These are phyloP conservation scores for Spilogale gracilis DNA, from an alignment of 2,113 vertebrate genomes.

Conservation along the genomic window DNA sequence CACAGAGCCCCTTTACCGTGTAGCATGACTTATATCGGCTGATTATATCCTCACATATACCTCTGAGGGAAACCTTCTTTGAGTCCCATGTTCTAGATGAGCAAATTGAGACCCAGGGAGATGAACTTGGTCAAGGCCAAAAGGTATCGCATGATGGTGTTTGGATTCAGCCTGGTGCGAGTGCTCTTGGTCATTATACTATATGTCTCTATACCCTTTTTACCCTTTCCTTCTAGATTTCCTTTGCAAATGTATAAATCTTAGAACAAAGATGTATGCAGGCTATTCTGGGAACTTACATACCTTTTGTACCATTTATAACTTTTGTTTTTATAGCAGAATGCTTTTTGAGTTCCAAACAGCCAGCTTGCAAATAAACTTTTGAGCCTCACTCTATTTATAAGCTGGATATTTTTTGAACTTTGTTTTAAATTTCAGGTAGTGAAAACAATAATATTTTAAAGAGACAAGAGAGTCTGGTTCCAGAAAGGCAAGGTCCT, in stretches of 20 bases:
- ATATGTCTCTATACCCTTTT: neutral
- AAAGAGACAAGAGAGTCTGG: neutral
- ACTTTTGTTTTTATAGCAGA: slow-evolving; percentile 49
- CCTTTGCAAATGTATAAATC: slow-evolving; percentile 14
- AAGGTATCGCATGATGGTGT: neutral
- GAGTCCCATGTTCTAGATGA: neutral
- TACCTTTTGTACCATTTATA: slow-evolving; percentile 43
- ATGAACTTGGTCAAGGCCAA: neutral
- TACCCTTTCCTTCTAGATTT: neutral
- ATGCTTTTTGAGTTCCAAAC: slow-evolving; percentile 31
- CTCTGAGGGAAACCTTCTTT: neutral
- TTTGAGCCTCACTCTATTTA: slow-evolving; percentile 19
- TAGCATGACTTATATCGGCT: neutral
- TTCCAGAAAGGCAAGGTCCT: slow-evolving; percentile 46
- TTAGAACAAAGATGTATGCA: neutral
- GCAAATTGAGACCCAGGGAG: neutral
- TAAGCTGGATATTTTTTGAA: neutral
- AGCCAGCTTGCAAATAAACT: slow-evolving; percentile 31
- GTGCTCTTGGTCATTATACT: neutral
- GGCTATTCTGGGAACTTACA: slow-evolving; percentile 15
- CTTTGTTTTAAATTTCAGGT: slow-evolving; percentile 57
- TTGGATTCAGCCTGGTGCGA: rapidly evolving
- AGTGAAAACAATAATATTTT: neutral
- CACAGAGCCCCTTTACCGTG: neutral
- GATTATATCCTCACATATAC: neutral